Evolutionary conservation across 2,888 invertebrate genomes (phyloP).

Genomic region (Creontiades dilutus): DNA sequence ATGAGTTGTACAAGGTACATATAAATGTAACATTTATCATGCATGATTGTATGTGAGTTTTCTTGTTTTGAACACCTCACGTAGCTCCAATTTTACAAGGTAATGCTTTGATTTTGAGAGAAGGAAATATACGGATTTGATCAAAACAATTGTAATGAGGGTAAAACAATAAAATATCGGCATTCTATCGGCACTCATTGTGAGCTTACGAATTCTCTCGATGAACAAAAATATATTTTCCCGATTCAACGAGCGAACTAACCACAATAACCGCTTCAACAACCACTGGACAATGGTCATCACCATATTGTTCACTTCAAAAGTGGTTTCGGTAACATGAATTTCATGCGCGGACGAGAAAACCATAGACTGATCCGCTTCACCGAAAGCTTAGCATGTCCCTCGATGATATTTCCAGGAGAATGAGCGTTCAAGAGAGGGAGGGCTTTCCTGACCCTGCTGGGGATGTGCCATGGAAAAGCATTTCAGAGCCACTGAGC

Average conservation of each 20-base stretch:
- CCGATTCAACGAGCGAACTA: background rate
- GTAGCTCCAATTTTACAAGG: no score
- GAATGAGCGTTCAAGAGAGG: conserved; percentile 62
- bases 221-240: background rate
- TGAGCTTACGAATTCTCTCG: background rate
- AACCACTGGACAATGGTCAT: conserved; percentile 1
- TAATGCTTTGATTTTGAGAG: no score
- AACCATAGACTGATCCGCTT: conserved; percentile 25
- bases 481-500: conserved; percentile 52
- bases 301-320: background rate
- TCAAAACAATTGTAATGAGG: no score
- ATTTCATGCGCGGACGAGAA: background rate
- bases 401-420: conserved; percentile 65
- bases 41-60: no score
- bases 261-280: conserved; percentile 26
- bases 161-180: no score
- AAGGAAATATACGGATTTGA: no score
- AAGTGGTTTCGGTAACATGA: conserved; percentile 23
- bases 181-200: background rate
- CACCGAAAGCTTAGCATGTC: conserved; percentile 46
- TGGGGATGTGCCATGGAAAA: background rate
- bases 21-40: no score
- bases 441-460: background rate
- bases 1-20: no score
- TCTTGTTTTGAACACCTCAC: no score